Base-by-base conservation (phyloP, 2,888 invertebrate genomes). In the Cheilosia scutellata region DNA sequence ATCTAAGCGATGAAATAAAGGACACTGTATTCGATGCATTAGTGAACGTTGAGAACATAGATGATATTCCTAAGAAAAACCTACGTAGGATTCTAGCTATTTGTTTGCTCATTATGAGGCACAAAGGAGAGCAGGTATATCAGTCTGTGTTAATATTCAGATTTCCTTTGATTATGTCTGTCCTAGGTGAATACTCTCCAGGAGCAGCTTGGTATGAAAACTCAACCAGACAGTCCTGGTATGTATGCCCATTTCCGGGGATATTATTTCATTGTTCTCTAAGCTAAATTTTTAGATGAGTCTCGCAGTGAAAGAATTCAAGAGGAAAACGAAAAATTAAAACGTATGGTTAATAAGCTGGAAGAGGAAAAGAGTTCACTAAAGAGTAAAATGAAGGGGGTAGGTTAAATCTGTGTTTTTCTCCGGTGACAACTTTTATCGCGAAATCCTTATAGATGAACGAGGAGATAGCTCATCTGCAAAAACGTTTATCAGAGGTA, bases 291-390 rank as follows among this genome's bases (percentile, higher is more conserved):
- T 70, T 27, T n/a, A 84, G 88, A 89, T 86, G 89, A 90, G 33
- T 88, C 89, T 4, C 87, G 88, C 7, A 82, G 88, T 5, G 89
- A 90, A 25, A 89, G 90, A 3, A 88, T 91, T 1, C 51, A 90
- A 5, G 90, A 90, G 70, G 92, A 92, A 74, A 92, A 91, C 71
- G 91, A 91, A 40, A 91, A 90, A 86, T 86, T 92, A 0, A 91
- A 91, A 72, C 88, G 89, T 7, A 89, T 90, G 89, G 82, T 92
- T 49, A 90, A 89, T 55, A 90, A 90, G 79, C 87, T 92, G 27
- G 92, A 92, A 79, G 88, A 89, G 7, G 92, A 92, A 27, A 89
- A 91, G 11, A 87, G 88, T 31, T 87, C 84, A 2, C 88, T 89
- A 0, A 92, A 90, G 74, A 78, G 79, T 11, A 92, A 91, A 88